Evolutionary conservation across 1,140 invertebrate genomes (phyloP).

Genomic region (Drosophila jambulina): DNA sequence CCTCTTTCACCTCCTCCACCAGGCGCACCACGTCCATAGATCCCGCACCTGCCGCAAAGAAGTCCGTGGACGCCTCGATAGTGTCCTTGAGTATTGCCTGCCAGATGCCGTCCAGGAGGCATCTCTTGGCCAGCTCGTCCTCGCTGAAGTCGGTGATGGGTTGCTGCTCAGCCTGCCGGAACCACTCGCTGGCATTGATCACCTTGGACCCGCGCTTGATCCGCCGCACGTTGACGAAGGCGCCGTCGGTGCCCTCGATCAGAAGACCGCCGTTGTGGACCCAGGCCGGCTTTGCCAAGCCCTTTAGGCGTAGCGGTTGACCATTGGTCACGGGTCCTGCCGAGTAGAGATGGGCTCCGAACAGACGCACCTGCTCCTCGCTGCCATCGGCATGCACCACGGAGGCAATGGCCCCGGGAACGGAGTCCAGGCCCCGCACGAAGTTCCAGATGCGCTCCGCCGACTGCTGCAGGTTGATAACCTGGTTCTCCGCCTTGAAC

Average conservation of each 20-base stretch:
- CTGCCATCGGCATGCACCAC: constrained; percentile 87
- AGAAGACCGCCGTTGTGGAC: constrained; percentile 93
- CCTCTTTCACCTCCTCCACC: constrained; percentile 96
- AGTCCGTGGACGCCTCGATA: constrained; percentile 93
- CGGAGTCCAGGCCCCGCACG: constrained; percentile 96
- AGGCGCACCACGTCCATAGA: constrained; percentile 98
- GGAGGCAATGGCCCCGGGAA: constrained; percentile 94
- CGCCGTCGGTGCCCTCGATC: constrained; percentile 91
- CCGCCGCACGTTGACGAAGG: constrained; percentile 91
- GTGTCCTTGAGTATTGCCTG: constrained; percentile 92
- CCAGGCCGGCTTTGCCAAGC: constrained; percentile 87
- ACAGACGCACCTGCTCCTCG: constrained; percentile 90
- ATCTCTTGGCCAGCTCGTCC: constrained; percentile 90
- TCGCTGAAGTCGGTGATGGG: constrained; percentile 89
- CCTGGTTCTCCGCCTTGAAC: constrained; percentile 93
- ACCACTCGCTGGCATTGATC: constrained; percentile 93
- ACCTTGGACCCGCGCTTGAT: constrained; percentile 92
- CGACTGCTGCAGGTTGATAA: constrained; percentile 86
- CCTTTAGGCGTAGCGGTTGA: constrained; percentile 87
- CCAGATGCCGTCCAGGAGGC: constrained; percentile 91
- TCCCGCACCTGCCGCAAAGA: constrained; percentile 95
- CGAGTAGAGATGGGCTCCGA: constrained; percentile 92
- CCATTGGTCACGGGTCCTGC: constrained; percentile 86
- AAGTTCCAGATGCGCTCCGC: constrained; percentile 94
- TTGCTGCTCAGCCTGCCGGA: constrained; percentile 87